Conservation (phyloP, 2,113 vertebrate genomes). For the Notechis scutatus region DNA sequence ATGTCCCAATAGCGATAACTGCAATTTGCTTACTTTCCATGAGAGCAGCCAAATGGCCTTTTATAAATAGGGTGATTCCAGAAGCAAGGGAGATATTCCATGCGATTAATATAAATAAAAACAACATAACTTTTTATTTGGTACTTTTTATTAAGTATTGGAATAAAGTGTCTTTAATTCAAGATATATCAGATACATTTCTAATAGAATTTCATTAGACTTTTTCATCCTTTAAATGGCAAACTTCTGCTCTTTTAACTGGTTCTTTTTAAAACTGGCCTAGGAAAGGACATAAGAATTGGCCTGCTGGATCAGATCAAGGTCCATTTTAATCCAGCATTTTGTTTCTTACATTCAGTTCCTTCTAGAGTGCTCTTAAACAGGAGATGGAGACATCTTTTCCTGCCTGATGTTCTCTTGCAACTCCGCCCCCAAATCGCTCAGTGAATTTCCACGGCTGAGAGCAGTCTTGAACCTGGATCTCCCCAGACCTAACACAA, state of each 20-base stretch:
- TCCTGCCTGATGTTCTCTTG: neutral
- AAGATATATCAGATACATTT: neutral
- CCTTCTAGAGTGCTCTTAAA: neutral
- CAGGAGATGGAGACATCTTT: neutral
- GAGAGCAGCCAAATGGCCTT: neutral
- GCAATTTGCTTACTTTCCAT: constrained; percentile 7
- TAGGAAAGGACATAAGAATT: neutral
- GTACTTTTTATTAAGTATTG: neutral
- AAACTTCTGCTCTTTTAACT: neutral
- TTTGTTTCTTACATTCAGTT: neutral
- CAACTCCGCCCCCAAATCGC: neutral
- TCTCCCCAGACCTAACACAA: neutral
- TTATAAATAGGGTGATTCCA: neutral
- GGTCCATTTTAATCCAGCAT: neutral
- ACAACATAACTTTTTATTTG: neutral
- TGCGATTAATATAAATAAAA: neutral
- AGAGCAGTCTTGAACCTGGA: neutral
- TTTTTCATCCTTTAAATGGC: neutral
- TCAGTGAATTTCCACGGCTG: neutral
- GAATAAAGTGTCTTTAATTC: neutral
- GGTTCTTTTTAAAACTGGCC: neutral
- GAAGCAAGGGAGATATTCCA: neutral
- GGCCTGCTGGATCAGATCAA: neutral
- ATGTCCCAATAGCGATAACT: no score
- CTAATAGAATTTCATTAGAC: neutral